phyloP scores from a whole-genome alignment of 23 tunicate genomes.

The Botrylloides violaceus region DNA sequence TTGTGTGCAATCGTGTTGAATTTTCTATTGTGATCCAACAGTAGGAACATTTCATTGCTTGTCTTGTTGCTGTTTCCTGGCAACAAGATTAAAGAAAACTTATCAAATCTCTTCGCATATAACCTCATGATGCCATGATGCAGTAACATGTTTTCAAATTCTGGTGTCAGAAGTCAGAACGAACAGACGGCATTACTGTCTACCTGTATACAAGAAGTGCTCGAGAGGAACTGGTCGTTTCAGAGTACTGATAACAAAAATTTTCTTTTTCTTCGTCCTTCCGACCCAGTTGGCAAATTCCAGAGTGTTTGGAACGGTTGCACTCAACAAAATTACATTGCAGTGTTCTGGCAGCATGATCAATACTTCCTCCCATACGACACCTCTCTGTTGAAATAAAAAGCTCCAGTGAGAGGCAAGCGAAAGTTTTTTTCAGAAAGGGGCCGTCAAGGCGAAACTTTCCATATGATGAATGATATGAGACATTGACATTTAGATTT shows the following conservation, averaged over 20 bases:
- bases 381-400: no score
- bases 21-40: slow-evolving; percentile 62
- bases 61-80: slow-evolving; percentile 90
- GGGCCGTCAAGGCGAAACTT: no score
- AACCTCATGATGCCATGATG: no score
- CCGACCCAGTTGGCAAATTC: slow-evolving; percentile 99
- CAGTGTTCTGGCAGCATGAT: slow-evolving; percentile 96
- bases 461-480: no score
- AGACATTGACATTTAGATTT: no score
- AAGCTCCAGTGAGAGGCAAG: no score
- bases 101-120: no score
- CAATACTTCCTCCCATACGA: slow-evolving; percentile 98
- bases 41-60: slow-evolving; percentile 75
- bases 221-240: slow-evolving; percentile 94
- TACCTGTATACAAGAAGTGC: slow-evolving; percentile 92
- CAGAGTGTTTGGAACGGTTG: slow-evolving; percentile 89
- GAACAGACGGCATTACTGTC: neutral
- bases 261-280: slow-evolving; percentile 61
- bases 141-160: no score
- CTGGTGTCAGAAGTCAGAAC: no score
- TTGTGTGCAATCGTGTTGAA: slow-evolving; percentile 61
- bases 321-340: slow-evolving; percentile 80
- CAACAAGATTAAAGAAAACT: no score
- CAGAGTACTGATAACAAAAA: slow-evolving; percentile 82
- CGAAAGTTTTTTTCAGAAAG: no score